Base-by-base conservation (phyloP, 1,140 invertebrate genomes). In the Sycophaga agraensis region DNA sequence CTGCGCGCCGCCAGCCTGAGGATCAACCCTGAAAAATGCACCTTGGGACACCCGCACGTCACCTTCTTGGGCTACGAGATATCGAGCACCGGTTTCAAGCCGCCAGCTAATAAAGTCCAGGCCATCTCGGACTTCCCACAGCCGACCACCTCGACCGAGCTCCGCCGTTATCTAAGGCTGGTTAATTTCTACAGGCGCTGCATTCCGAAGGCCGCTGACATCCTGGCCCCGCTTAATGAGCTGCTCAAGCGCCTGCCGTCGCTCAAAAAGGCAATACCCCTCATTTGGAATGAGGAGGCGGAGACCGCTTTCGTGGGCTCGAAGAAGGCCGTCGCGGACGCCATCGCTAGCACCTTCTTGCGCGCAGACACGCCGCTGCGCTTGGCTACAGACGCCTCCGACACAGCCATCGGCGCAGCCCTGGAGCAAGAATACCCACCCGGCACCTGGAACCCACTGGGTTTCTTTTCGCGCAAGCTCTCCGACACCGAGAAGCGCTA, bases 401-500 rank as follows among this genome's bases (percentile, higher is more conserved):
- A 60, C 17, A 2, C 14, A 2, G 48, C 39, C 1, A 45, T 60
- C 0, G 66, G 60, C 1, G 68, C 55, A 5, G 51, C 39, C 1
- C 54, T 66, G n/a, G n/a, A n/a, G n/a, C 51, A 69, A 35, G 60
- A 67, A 43, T 35, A 2, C 14, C 24, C 4, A 11, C 5, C 46
- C 40, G 31, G 49, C 16, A 4, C 4, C 1, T 63, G 61, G 64
- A 4, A 66, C 45, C 68, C 63, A 28, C 12, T 66, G 2, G 61
- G 6, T 2, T 66, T 64, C 19, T 66, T 56, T 28, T 56, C 63
- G 26, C 14, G 40, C 2, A 55, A 54, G 19, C 46, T 67, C 16
- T n/a, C 0, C 1, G 12, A 39, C 1, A 45, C 70, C 14, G 39
- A 75, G 53, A 37, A 19, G 35, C 68, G 66, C 7, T 76, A 74